Conservation (phyloP, 2,888 invertebrate genomes). For the Crematogaster levior region DNA sequence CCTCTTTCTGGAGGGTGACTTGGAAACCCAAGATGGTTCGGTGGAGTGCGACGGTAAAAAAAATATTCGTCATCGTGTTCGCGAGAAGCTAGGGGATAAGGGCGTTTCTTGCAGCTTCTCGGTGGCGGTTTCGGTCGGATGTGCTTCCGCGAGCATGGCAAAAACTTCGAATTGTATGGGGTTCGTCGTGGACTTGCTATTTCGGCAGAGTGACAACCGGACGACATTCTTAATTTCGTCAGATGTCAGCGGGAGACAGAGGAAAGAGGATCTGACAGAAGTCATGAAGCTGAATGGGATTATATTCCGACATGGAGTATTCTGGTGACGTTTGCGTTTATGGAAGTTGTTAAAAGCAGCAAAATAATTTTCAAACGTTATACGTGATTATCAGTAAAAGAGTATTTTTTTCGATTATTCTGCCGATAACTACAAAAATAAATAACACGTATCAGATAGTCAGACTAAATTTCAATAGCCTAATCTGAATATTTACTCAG, state of each 20-base stretch:
- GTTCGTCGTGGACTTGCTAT: conserved; percentile 25
- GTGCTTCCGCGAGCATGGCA: conserved; percentile 62
- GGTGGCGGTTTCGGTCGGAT: conserved; percentile 36
- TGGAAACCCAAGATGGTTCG: conserved; percentile 44
- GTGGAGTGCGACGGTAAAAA: conserved; percentile 46
- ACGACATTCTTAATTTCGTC: conserved; percentile 80
- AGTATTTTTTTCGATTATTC: conserved; percentile 16
- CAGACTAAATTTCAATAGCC: neutral
- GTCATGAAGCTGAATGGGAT: conserved; percentile 71
- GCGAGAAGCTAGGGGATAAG: conserved; percentile 33
- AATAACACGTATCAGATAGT: neutral
- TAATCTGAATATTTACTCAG: conserved; percentile 46
- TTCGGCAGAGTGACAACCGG: conserved; percentile 74
- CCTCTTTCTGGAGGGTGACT: conserved; percentile 40
- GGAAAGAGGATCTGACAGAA: conserved; percentile 63
- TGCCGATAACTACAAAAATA: no score
- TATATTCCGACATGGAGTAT: conserved; percentile 34
- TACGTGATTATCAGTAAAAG: neutral
- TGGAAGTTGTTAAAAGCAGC: neutral
- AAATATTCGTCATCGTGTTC: conserved; percentile 59
- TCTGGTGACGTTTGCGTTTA: conserved; percentile 1
- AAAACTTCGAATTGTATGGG: conserved; percentile 53
- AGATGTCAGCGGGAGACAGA: conserved; percentile 72
- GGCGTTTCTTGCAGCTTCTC: conserved; percentile 44
- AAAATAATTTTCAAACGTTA: neutral